Base-by-base conservation (phyloP, 2,888 invertebrate species). In the Eristalis pertinax region DNA sequence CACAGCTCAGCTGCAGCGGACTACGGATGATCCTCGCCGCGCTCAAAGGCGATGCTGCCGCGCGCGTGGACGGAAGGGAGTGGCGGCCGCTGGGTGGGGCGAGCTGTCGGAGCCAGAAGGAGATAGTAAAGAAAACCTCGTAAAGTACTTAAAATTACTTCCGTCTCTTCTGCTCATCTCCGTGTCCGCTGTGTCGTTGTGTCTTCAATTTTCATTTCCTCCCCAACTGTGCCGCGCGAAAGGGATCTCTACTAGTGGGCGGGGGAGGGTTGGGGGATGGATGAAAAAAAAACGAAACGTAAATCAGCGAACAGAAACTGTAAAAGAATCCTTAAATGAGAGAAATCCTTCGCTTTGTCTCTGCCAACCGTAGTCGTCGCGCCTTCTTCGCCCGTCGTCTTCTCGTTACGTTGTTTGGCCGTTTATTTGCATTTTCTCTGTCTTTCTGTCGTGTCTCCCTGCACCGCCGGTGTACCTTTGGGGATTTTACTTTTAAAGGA, bases 131-230 rank as follows among this genome's bases (percentile, higher is more conserved):
- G 58, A 60, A 84, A 87, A 84, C 76, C 74, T 83, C 78, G 78
- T 74, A 87, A 79, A 75, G 78, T 75, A 79, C 83, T 83, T 83
- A 63, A 83, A 72, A 84, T 79, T 87, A 84, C 87, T 84, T 84
- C 87, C 87, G 79, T 65, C 69, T 56, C 26, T 50, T 19, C 50
- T 32, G 32, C 32, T 32, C 32, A 8, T n/a, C 43, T 19, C 19
- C 19, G 50, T 50, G 19, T 50, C 50, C 50, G 50, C 50, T 50
- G 50, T 50, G 19, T 69, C 24, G 60, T 56, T 68, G 84, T 79
- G 67, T 72, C 82, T 87, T 87, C 84, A 87, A 50, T 84, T 87
- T 83, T 84, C 63, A 80, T 87, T 79, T 87, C 79, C 79, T 50
- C 50, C 50, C 50, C 50, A 50, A 50, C 50, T 50, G 50, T 50